A percentile compares a stretch with the other conserved stretches of the same genome.
Conservation (phyloP, 2,113 vertebrate species). For the Bos indicus region DNA sequence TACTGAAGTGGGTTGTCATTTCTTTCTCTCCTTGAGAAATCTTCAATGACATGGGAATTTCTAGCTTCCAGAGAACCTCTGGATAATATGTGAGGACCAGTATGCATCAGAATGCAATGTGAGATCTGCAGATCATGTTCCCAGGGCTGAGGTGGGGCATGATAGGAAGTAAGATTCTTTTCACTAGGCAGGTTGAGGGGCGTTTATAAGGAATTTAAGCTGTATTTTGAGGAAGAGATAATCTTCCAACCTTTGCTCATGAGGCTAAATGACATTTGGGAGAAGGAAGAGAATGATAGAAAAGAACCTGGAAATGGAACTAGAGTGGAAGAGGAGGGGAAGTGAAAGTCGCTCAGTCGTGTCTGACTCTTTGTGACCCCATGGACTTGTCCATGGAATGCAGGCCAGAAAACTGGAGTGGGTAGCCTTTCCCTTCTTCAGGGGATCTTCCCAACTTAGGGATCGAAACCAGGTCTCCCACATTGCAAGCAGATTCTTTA, state of each 20-base stretch:
- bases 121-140: background rate
- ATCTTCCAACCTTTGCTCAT: background rate
- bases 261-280: background rate
- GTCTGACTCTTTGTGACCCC: background rate
- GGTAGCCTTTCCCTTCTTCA: background rate
- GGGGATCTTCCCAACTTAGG: background rate
- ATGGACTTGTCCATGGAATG: background rate
- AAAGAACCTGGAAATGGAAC: background rate
- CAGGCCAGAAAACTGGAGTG: background rate
- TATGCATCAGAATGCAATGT: background rate
- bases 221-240: background rate
- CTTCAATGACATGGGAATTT: background rate
- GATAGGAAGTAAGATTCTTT: background rate
- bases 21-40: background rate
- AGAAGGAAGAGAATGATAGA: background rate
- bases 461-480: fast-evolving
- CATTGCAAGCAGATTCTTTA: background rate
- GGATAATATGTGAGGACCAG: background rate
- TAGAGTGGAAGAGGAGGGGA: background rate
- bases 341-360: background rate
- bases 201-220: background rate
- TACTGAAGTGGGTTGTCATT: background rate
- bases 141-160: background rate
- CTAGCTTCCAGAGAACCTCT: background rate
- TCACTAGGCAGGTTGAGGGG: background rate